A percentile compares a stretch with the other conserved stretches of the same genome.
Evolutionary conservation across 2,113 vertebrate species (phyloP).

Genomic region (Petroica traversi): DNA sequence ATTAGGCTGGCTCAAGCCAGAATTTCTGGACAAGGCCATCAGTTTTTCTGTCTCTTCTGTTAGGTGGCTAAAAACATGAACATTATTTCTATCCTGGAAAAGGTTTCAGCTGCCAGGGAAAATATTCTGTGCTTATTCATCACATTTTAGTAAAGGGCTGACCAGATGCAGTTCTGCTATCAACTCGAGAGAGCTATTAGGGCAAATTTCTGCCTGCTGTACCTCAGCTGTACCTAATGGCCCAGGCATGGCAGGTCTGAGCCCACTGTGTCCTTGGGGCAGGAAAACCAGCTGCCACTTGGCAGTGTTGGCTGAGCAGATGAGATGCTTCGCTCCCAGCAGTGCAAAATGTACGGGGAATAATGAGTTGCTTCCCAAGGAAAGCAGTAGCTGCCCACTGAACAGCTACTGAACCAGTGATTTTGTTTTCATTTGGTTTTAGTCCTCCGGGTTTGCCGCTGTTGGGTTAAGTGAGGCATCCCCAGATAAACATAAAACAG

Average conservation of each 20-base stretch:
- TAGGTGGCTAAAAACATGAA: background rate
- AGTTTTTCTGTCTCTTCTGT: background rate
- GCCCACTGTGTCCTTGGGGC: fast-evolving
- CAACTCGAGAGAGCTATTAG: background rate
- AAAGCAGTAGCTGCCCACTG: background rate
- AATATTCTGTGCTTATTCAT: background rate
- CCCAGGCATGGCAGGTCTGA: background rate
- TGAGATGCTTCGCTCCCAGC: background rate
- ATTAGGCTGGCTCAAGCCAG: background rate
- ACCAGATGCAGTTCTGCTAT: background rate
- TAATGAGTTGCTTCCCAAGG: background rate
- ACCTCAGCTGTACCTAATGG: background rate
- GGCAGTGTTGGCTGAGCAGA: background rate
- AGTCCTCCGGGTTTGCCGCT: background rate
- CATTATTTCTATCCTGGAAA: background rate
- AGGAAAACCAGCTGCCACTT: background rate
- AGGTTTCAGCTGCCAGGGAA: background rate
- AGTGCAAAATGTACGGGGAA: background rate
- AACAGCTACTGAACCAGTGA: background rate
- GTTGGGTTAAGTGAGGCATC: background rate
- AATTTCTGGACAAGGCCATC: background rate
- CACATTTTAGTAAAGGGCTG: background rate
- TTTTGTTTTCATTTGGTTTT: background rate
- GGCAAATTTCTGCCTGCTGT: background rate
- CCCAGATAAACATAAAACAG: background rate